Base-by-base conservation (phyloP, 1,140 invertebrate genomes). In the Drosophila tropicalis region DNA sequence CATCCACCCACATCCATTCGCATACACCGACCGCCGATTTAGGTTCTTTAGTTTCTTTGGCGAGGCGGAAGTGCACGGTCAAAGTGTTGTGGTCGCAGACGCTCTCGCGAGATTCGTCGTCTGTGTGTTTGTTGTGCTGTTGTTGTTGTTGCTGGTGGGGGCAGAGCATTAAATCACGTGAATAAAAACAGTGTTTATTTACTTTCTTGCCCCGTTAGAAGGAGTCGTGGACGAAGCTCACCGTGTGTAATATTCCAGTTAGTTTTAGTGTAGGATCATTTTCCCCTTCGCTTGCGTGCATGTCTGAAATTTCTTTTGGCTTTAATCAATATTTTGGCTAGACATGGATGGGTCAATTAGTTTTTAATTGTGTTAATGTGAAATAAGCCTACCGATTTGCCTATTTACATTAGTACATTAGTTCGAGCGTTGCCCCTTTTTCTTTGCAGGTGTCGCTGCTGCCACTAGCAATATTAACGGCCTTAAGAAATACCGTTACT, bases 251-350 rank as follows among this genome's bases (percentile, higher is more conserved):
- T 51, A 61, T 72, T 29, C 57, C 67, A 29, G 19, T 40, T 67
- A 63, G 36, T 66, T 19, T 67, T 64, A 54, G 63, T 57, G 17
- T 62, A 15, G 41, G 4, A 36, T 39, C 32, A 66, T 25, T 39
- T 67, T 15, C 34, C 56, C 58, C 41, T 71, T 54, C 41, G 47
- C 67, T 71, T 71, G 83, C 81, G 71, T 78, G 67, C 70, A 81
- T 87, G 79, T 63, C 82, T 60, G 69, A 79, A 72, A 70, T 67
- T 71, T 66, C 61, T 25, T 78, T 64, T 81, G 36, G 25, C 58
- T 79, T 81, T 82, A 86, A 87, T 87, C 84, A 89, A 87, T 87
- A 87, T 67, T 79, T 71, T 62, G 36, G 75, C 74, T 58, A 39
- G 36, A 39, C 36, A 39, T 65, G 75, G 82, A 79, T 65, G 76